Evolutionary conservation across 2,888 invertebrate species (phyloP), one percentile per base, ranked within the genome.

Genomic region (Ferdinandea cuprea): DNA sequence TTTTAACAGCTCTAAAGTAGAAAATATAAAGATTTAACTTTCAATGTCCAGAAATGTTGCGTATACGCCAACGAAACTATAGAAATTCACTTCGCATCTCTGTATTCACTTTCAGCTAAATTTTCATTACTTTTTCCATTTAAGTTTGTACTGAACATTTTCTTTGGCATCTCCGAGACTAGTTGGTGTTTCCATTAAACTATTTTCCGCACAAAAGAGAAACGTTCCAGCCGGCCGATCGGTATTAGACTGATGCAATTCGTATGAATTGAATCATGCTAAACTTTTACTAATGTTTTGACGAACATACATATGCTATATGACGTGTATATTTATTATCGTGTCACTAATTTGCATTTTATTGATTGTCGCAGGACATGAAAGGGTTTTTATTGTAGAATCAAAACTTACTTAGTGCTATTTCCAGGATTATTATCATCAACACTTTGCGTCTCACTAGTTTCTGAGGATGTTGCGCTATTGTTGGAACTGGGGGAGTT

Each of bases 401-500:
- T 30, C n/a, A n/a, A 8, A 40, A 61, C 69, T 1, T 72, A 78
- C 83, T 61, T 83, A 30, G 44, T 68, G 68, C 21, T 68, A 50
- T 19, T 72, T 74, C 72, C 66, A 72, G 73, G 79, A 79, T 56
- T 85, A 81, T 85, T 87, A 85, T 90, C 90, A 76, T 89, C 89
- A 74, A 88, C 85, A 85, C 90, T 89, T 71, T 88, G 89, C 3
- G 89, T 86, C 85, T 90, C 90, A 86, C 90, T 89, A 40, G 89
- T 90, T 86, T 89, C 90, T 21, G 90, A 89, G 61, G 90, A 89
- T 72, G 89, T 88, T 46, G 87, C 88, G 77, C 89, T 89, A 83
- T 89, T 89, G 85, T 88, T 89, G 66, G 87, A 58, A 35, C 78
- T 79, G 13, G 77, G 77, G 17, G 85, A 85, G 54, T 85, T 81